Evolutionary conservation across 2,888 invertebrate genomes (phyloP).

Genomic region (Sphecodes monilicornis): DNA sequence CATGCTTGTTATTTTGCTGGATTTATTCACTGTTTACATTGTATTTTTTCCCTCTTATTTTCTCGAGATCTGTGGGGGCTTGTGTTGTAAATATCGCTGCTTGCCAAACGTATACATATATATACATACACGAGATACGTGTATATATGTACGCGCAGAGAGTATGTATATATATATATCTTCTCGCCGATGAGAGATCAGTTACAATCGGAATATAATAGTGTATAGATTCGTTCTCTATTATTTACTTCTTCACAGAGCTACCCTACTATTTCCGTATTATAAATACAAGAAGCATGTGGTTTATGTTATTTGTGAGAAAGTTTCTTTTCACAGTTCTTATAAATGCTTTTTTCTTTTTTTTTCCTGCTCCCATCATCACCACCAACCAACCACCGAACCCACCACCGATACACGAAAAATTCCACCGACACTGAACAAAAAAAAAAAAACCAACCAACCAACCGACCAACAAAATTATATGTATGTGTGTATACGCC

Average conservation of each 20-base stretch:
- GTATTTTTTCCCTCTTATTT: constrained; percentile 72
- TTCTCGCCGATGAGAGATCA: constrained; percentile 40
- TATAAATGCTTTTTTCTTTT: constrained; percentile 90
- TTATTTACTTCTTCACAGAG: constrained; percentile 71
- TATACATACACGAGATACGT: constrained; percentile 33
- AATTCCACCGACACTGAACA: constrained; percentile 53
- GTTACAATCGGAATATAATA: constrained; percentile 32
- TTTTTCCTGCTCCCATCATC: constrained; percentile 83
- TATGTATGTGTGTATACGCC: constrained; percentile 22
- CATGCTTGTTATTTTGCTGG: constrained; percentile 83
- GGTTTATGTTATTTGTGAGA: constrained; percentile 88
- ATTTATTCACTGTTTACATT: constrained; percentile 76
- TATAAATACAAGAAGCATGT: constrained; percentile 86
- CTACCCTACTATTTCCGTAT: constrained; percentile 71
- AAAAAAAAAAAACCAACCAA: constrained; percentile 34
- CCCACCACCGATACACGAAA: constrained; percentile 50
- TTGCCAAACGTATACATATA: constrained; percentile 79
- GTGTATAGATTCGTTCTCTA: constrained; percentile 64
- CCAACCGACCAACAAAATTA: constrained; percentile 21
- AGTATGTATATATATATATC: constrained; percentile 45
- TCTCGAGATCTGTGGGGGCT: constrained; percentile 84
- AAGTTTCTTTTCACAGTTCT: constrained; percentile 94
- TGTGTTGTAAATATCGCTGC: constrained; percentile 87
- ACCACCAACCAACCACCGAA: constrained; percentile 56
- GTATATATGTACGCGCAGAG: not conserved